phyloP scores from a whole-genome alignment of 1,140 invertebrate species.

The Drosophila gunungcola region DNA sequence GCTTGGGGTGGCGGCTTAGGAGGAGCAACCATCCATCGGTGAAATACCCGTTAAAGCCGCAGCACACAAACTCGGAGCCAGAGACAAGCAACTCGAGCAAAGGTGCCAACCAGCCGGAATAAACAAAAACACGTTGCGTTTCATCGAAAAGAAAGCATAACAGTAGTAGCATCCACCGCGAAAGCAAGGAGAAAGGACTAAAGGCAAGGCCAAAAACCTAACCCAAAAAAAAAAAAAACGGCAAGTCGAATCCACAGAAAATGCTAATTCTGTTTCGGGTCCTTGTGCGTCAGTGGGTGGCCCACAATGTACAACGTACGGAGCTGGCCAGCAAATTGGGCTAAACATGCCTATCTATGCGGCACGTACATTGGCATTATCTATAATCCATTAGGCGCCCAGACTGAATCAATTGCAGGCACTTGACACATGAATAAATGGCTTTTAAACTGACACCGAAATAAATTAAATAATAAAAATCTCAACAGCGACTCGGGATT shows the following conservation, averaged over 20 bases:
- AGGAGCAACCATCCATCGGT: constrained; percentile 47
- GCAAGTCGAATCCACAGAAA: constrained; percentile 40
- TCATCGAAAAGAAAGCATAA: constrained; percentile 43
- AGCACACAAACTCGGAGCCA: constrained; percentile 16
- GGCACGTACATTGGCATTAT: constrained; percentile 43
- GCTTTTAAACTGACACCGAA: constrained; percentile 48
- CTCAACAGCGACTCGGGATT: constrained; percentile 38
- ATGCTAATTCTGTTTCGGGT: constrained; percentile 31
- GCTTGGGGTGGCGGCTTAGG: constrained; percentile 13
- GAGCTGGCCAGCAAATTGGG: constrained; percentile 39
- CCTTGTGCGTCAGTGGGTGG: constrained; percentile 10
- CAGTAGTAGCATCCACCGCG: constrained; percentile 16
- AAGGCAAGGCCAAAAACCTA: constrained; percentile 16
- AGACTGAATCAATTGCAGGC: constrained; percentile 63
- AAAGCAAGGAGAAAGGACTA: constrained; percentile 15
- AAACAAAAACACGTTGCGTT: constrained; percentile 63
- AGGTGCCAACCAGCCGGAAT: constrained; percentile 68
- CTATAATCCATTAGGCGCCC: constrained; percentile 45
- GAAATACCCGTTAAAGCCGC: constrained; percentile 63
- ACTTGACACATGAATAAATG: constrained; percentile 61
- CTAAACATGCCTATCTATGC: constrained; percentile 44
- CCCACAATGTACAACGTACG: constrained; percentile 7
- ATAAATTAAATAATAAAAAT: constrained; percentile 65
- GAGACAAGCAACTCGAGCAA: constrained; percentile 34
- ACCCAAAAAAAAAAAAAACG: constrained; percentile 12